Evolutionary conservation across 1,140 invertebrate genomes (phyloP).

Genomic region (Mylabris phalerata): DNA sequence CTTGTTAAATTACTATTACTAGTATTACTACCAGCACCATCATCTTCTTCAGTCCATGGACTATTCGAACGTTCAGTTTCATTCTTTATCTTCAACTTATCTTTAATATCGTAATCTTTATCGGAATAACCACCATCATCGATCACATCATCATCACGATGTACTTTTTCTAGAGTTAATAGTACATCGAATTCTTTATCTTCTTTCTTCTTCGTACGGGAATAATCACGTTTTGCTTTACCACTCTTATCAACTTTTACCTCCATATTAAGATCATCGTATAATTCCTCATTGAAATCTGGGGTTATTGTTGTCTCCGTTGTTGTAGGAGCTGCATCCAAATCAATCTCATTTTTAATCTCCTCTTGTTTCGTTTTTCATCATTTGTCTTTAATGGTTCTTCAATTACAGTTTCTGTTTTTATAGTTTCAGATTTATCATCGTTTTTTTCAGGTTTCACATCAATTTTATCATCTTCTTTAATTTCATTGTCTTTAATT

Average conservation of each 20-base stretch:
- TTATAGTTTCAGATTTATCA: neutral
- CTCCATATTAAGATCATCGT: constrained; percentile 54
- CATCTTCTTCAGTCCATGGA: constrained; percentile 49
- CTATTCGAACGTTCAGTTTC: constrained; percentile 45
- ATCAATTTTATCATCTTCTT: constrained; percentile 26
- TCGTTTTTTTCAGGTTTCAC: neutral
- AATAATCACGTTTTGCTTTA: constrained; percentile 43
- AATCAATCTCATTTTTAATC: constrained; percentile 17
- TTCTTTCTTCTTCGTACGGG: constrained; percentile 43
- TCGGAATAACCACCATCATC: constrained; percentile 36
- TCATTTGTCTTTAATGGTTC: constrained; percentile 32
- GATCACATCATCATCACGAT: constrained; percentile 36
- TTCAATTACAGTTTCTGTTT: constrained; percentile 8
- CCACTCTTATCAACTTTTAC: constrained; percentile 46
- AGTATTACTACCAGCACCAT: constrained; percentile 14
- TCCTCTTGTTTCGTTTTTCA: constrained; percentile 18
- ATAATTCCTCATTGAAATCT: constrained; percentile 34
- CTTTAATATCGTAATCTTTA: constrained; percentile 34
- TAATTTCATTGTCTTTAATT: constrained; percentile 15
- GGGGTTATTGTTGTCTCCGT: constrained; percentile 29
- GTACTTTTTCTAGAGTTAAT: constrained; percentile 38
- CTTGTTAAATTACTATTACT: constrained; percentile 44
- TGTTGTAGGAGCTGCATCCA: constrained; percentile 13
- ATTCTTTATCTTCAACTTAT: constrained; percentile 25
- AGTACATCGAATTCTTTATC: constrained; percentile 41